Conservation (phyloP, 37 sponge, comb jelly and placozoan genomes). For the Dysidea cf. avara region DNA sequence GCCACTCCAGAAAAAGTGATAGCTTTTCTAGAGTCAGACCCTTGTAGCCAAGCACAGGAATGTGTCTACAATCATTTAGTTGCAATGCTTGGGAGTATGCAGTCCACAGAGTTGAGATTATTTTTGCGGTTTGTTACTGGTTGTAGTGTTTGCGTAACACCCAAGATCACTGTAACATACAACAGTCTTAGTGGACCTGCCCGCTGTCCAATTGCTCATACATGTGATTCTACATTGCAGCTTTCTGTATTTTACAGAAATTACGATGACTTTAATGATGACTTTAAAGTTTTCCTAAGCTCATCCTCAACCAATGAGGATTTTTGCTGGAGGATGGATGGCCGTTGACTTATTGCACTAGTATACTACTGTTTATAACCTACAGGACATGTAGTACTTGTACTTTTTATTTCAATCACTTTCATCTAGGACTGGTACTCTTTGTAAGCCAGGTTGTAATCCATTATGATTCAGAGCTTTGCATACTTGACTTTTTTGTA, state of each 20-base stretch:
- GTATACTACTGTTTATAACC: too few species aligned
- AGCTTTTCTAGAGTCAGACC: not conserved
- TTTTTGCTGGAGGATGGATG: conserved; percentile 33
- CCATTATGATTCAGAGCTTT: too few species aligned
- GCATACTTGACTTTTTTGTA: too few species aligned
- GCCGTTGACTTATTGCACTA: too few species aligned
- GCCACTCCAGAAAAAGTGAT: conserved; percentile 13
- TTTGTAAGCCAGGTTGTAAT: too few species aligned
- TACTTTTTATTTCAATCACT: too few species aligned
- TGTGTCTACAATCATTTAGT: not conserved
- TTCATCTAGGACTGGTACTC: too few species aligned
- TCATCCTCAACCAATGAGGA: not conserved
- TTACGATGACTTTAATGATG: conserved; percentile 22
- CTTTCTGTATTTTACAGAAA: conserved; percentile 3
- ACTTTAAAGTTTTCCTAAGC: conserved; percentile 3
- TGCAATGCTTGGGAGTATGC: not conserved
- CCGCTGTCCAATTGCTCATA: conserved; percentile 6
- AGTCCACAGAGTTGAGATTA: not conserved
- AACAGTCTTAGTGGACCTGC: not conserved
- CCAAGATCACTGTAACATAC: not conserved
- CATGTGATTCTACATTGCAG: not conserved
- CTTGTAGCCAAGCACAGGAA: not conserved
- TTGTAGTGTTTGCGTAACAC: not conserved
- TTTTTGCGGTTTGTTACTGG: conserved; percentile 5
- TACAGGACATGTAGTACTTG: too few species aligned